Conservation (phyloP, 2,888 invertebrate species). For the Laothoe populi region DNA sequence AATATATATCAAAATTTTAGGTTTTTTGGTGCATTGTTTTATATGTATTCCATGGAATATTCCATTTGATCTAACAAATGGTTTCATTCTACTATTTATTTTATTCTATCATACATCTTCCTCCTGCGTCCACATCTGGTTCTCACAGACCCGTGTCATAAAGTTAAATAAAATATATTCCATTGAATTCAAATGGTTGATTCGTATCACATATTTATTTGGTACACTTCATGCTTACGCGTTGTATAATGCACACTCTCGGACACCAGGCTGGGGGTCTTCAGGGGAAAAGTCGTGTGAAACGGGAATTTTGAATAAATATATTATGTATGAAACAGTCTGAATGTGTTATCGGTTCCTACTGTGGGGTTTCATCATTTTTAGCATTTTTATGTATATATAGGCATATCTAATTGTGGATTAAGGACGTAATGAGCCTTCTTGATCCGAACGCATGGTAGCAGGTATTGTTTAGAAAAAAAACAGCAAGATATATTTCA, state of each 20-base stretch:
- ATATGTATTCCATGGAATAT: too few species aligned
- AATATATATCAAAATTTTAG: too few species aligned
- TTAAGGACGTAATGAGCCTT: too few species aligned
- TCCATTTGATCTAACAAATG: too few species aligned
- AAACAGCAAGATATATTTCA: too few species aligned
- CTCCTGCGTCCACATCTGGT: background rate
- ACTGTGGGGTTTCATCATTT: too few species aligned
- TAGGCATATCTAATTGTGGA: too few species aligned
- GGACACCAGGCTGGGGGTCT: background rate
- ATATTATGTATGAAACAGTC: background rate
- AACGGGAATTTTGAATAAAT: background rate
- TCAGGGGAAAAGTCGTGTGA: background rate
- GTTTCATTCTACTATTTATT: background rate
- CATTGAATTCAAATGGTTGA: slow-evolving; percentile 23
- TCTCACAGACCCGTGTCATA: slow-evolving; percentile 9
- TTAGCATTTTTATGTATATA: too few species aligned
- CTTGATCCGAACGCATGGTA: too few species aligned
- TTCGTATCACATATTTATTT: slow-evolving; percentile 40
- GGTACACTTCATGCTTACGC: background rate
- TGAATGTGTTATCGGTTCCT: background rate
- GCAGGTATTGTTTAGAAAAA: too few species aligned
- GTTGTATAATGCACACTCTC: slow-evolving; percentile 2
- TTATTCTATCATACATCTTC: background rate
- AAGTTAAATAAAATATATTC: slow-evolving; percentile 17
- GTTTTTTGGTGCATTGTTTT: too few species aligned